Conservation (phyloP, 2,888 invertebrate genomes). For the Amiota mariae region DNA sequence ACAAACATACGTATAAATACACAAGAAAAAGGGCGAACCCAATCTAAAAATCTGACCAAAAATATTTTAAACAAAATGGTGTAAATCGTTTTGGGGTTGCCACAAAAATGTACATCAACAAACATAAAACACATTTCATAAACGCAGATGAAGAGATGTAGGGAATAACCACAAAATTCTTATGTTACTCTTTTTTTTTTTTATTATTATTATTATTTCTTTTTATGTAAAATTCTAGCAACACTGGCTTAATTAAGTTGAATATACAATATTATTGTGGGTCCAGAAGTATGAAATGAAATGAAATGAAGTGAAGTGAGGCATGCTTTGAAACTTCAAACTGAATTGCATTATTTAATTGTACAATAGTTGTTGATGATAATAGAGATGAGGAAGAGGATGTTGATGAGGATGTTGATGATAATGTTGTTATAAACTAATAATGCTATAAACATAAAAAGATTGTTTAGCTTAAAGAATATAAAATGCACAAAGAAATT, state of each 20-base stretch:
- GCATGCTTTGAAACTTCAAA: too few relatives aligned
- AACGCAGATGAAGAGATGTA: neutral
- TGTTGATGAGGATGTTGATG: neutral
- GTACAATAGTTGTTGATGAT: too few relatives aligned
- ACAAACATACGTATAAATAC: neutral
- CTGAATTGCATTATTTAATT: too few relatives aligned
- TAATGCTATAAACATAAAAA: slow-evolving; percentile 24
- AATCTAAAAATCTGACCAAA: neutral
- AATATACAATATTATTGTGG: too few relatives aligned
- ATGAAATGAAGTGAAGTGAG: too few relatives aligned
- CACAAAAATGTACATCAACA: neutral
- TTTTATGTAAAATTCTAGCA: neutral
- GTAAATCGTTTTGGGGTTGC: slow-evolving; percentile 1
- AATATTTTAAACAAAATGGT: slow-evolving; percentile 11
- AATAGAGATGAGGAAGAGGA: neutral
- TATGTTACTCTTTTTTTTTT: neutral
- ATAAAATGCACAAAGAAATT: slow-evolving; percentile 33
- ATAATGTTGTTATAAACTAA: neutral
- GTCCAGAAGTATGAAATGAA: too few relatives aligned
- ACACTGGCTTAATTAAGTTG: too few relatives aligned
- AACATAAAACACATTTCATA: neutral
- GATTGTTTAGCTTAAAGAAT: neutral
- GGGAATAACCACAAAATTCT: neutral
- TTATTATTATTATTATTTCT: neutral
- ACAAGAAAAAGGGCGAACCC: neutral